phyloP scores from a whole-genome alignment of 2,888 invertebrate genomes.

The Baronia brevicornis region DNA sequence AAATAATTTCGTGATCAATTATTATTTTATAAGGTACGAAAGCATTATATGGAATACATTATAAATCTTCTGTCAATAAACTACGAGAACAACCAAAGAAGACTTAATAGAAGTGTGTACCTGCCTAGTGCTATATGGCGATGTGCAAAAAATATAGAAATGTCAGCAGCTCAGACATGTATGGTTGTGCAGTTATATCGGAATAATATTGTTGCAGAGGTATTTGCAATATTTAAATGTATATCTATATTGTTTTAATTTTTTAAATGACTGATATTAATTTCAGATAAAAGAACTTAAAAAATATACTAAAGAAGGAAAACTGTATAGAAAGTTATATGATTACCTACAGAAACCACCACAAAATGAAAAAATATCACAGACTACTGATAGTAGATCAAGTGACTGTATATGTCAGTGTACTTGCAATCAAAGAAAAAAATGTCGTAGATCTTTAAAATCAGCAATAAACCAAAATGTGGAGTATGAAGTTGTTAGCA shows the following conservation, averaged over 20 bases:
- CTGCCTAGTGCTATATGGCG: slow-evolving; percentile 66
- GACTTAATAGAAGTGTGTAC: slow-evolving; percentile 54
- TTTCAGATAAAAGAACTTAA: slow-evolving; percentile 57
- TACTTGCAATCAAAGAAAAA: slow-evolving; percentile 39
- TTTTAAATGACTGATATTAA: slow-evolving; percentile 5
- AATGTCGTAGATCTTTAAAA: slow-evolving; percentile 28
- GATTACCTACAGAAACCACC: slow-evolving; percentile 46
- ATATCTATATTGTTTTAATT: background rate
- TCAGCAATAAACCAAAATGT: slow-evolving; percentile 21
- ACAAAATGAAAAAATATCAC: slow-evolving; percentile 48
- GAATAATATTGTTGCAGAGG: slow-evolving; percentile 48
- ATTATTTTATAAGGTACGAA: slow-evolving; percentile 46
- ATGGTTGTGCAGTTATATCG: slow-evolving; percentile 65
- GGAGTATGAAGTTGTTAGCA: slow-evolving; percentile 3
- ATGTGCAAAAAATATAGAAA: slow-evolving; percentile 62
- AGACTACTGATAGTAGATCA: slow-evolving; percentile 29
- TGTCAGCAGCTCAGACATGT: slow-evolving; percentile 54
- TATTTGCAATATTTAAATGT: slow-evolving; percentile 21
- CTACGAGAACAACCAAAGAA: slow-evolving; percentile 57
- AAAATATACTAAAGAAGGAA: slow-evolving; percentile 49
- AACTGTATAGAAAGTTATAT: slow-evolving; percentile 46
- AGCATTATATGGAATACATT: slow-evolving; percentile 64
- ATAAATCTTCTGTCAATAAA: slow-evolving; percentile 54
- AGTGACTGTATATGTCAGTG: slow-evolving; percentile 47
- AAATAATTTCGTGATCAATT: too few relatives aligned